Base-by-base conservation (phyloP, 2,888 invertebrate species). In the Archips crataeganus region DNA sequence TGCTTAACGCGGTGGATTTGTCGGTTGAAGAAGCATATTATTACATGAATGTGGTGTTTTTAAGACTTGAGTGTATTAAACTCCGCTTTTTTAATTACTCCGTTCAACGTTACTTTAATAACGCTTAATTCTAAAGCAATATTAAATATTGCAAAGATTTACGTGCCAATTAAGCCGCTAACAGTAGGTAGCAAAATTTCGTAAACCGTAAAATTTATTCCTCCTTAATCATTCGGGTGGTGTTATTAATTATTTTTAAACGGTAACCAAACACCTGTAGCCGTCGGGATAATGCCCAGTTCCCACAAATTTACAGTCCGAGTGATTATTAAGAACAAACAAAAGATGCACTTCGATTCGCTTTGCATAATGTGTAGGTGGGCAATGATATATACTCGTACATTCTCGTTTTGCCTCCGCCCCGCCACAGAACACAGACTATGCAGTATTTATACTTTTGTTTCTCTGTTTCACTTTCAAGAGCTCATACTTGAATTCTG, bases 281-380 rank as follows among this genome's bases (percentile, higher is more conserved):
- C 75, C 69, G 80, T 75, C 77, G 68, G 66, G 61, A 60, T 78
- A 77, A 75, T 77, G 75, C 71, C 71, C 74, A 64, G 76, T 78
- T 77, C 77, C 73, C 69, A 75, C 71, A 73, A 77, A 77, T 71
- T 76, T 78, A 74, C 66, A 61, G 60, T 61, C 63, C 62, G 72
- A 75, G 72, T 75, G 79, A 80, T 81, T 82, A 80, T 72, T 75
- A 74, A 77, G 78, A 76, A 77, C 81, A 80, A 82, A 82, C 80
- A 81, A 80, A 79, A 81, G 79, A 79, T 80, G 77, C 71, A 66
- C 71, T 69, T 75, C 75, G 76, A 75, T 76, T 71, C 74, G 72
- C 76, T 81, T 80, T 81, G 77, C 80, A 80, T 81, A 81, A 81
- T 79, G 80, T 77, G 82, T 83, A 76, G 80, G 82, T 80, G 77